These are phyloP conservation scores for Ichneumoninae sp. DNA, from an alignment of 2,888 invertebrate species.

Conservation along the genomic window DNA sequence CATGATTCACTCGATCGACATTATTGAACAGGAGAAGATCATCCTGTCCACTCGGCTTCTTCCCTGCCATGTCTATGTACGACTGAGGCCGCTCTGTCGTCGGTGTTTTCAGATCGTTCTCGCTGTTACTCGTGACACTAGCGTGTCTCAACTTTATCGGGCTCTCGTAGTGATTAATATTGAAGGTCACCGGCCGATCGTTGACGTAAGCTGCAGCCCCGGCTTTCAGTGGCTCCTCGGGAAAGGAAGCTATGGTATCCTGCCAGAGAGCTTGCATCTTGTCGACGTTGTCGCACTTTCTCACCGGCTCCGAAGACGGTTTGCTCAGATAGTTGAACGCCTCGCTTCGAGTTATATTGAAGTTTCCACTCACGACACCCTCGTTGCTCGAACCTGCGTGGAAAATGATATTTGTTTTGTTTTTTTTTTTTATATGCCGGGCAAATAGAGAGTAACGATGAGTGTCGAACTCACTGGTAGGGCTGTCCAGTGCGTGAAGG, in stretches of 20 bases:
- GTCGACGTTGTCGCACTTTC: conserved; percentile 81
- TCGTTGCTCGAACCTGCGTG: conserved; percentile 68
- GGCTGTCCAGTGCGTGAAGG: conserved; percentile 78
- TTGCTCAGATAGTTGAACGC: conserved; percentile 81
- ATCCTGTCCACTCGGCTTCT: conserved; percentile 70
- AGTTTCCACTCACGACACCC: conserved; percentile 68
- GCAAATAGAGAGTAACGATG: background rate
- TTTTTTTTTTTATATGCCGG: background rate
- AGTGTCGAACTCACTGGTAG: conserved; percentile 73
- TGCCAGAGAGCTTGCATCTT: conserved; percentile 81
- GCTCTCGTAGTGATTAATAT: conserved; percentile 78
- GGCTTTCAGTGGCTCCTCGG: conserved; percentile 66
- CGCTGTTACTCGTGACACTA: conserved; percentile 78
- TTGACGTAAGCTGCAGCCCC: conserved; percentile 77
- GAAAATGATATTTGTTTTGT: background rate
- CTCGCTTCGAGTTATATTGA: conserved; percentile 73
- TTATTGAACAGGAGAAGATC: conserved; percentile 76
- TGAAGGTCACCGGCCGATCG: conserved; percentile 72
- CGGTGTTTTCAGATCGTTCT: conserved; percentile 77
- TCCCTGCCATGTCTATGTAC: conserved; percentile 82
- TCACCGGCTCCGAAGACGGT: conserved; percentile 77
- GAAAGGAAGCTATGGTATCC: conserved; percentile 74
- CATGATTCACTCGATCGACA: conserved; percentile 63
- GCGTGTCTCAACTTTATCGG: conserved; percentile 79
- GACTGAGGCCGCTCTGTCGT: conserved; percentile 77